Percentiles rank a stretch among this genome's conserved stretches.
Conservation (phyloP, 2,797 vertebrate species). For the Holocentrus rufus region DNA sequence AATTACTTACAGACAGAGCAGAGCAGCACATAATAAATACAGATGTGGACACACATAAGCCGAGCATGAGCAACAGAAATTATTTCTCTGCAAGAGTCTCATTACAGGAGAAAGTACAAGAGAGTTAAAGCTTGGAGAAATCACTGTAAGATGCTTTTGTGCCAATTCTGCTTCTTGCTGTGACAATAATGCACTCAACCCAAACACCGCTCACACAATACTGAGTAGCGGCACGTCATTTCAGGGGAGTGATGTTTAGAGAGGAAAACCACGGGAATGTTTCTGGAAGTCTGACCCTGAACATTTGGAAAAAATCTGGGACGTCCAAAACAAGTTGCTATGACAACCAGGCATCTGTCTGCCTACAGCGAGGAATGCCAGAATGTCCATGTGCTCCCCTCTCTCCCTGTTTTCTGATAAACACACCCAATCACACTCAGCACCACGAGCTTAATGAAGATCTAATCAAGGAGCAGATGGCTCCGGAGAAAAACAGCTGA, state of each 20-base stretch:
- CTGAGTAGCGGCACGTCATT: slow-evolving; percentile 6
- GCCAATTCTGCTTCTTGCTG: background rate
- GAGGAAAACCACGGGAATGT: slow-evolving; percentile 66
- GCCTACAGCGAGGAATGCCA: slow-evolving; percentile 29
- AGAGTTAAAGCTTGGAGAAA: slow-evolving; percentile 17
- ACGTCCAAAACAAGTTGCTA: background rate
- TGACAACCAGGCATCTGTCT: slow-evolving; percentile 53
- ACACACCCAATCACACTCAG: slow-evolving; percentile 26
- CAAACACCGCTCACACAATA: slow-evolving; percentile 31
- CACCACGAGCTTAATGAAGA: slow-evolving; percentile 43
- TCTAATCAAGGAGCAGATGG: slow-evolving; percentile 40
- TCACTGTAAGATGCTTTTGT: slow-evolving; percentile 31
- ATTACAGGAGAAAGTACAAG: background rate
- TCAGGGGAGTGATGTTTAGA: slow-evolving; percentile 29
- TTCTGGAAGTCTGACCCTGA: slow-evolving; percentile 53
- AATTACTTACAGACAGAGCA: slow-evolving; percentile 22
- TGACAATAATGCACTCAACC: slow-evolving; percentile 16
- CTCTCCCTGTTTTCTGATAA: slow-evolving; percentile 5
- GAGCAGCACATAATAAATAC: too few relatives aligned
- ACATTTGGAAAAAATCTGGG: slow-evolving; percentile 18
- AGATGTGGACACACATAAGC: too few relatives aligned
- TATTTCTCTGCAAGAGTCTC: background rate
- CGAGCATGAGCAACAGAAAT: background rate
- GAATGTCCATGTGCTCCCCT: slow-evolving; percentile 22
- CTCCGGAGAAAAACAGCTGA: slow-evolving; percentile 29